Conservation (phyloP, 2,888 invertebrate genomes). For the Embidobia sp. region DNA sequence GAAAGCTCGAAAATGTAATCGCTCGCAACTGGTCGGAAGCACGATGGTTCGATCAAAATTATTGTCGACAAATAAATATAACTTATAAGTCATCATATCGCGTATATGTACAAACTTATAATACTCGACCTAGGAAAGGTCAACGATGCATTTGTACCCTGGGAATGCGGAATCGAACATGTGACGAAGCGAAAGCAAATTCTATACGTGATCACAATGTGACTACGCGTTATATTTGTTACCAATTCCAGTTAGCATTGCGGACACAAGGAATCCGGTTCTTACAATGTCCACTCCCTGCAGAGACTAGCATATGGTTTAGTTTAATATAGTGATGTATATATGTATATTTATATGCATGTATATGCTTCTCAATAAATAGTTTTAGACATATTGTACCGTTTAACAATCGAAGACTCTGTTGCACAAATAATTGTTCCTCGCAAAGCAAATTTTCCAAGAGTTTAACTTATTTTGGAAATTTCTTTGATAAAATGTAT, state of each 20-base stretch:
- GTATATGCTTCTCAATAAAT: conserved; percentile 23
- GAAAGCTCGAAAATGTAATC: conserved; percentile 29
- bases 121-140: background rate
- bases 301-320: conserved; percentile 47
- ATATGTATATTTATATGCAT: conserved; percentile 27
- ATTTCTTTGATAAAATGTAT: background rate
- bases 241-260: conserved; percentile 62
- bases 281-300: conserved; percentile 42
- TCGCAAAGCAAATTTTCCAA: background rate
- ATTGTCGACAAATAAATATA: conserved; percentile 29
- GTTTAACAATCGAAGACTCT: background rate
- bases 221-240: conserved; percentile 33
- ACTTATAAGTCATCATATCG: conserved; percentile 3
- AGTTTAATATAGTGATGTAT: conserved; percentile 25
- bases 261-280: conserved; percentile 50
- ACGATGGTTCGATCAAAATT: conserved; percentile 22
- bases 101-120: conserved; percentile 29
- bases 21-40: conserved; percentile 25
- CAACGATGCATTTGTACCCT: conserved; percentile 12
- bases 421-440: background rate
- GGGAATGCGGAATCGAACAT: conserved; percentile 45
- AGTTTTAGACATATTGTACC: conserved; percentile 34
- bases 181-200: conserved; percentile 38
- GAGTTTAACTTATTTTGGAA: background rate
- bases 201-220: conserved; percentile 41